These are phyloP conservation scores for Pheosia tremula DNA, from an alignment of 2,888 invertebrate genomes.

Conservation along the genomic window DNA sequence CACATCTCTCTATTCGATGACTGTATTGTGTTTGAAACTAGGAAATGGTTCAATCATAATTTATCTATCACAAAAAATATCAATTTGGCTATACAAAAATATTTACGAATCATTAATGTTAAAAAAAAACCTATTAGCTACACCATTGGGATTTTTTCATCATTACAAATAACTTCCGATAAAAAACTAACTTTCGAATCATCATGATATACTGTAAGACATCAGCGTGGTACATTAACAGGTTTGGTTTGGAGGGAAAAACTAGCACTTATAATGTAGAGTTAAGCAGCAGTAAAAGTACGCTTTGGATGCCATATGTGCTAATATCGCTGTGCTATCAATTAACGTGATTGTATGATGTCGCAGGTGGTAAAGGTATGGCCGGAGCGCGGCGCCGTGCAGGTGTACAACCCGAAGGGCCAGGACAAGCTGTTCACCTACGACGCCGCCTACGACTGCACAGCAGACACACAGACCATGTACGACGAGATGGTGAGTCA, in stretches of 20 bases:
- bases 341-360: slow-evolving; percentile 8
- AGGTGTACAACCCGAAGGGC: slow-evolving; percentile 94
- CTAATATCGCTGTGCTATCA: neutral
- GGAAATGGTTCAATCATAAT: slow-evolving; percentile 20
- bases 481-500: slow-evolving; percentile 95
- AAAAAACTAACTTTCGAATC: neutral
- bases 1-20: neutral
- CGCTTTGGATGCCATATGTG: neutral
- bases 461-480: slow-evolving; percentile 94
- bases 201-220: neutral
- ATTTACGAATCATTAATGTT: neutral
- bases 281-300: neutral
- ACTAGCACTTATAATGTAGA: neutral
- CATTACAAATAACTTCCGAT: neutral
- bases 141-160: neutral
- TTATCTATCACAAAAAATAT: slow-evolving; percentile 26
- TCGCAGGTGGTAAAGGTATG: slow-evolving; percentile 91
- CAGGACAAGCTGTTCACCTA: slow-evolving; percentile 98
- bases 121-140: slow-evolving; percentile 3
- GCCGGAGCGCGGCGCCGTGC: slow-evolving; percentile 94
- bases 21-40: slow-evolving; percentile 3
- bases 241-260: neutral
- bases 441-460: slow-evolving; percentile 97
- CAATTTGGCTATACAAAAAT: neutral
- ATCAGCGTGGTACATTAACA: neutral